Percentiles rank a stretch among this genome's conserved stretches.
phyloP scores from a whole-genome alignment of 2,113 vertebrate species.

The Colius striatus region DNA sequence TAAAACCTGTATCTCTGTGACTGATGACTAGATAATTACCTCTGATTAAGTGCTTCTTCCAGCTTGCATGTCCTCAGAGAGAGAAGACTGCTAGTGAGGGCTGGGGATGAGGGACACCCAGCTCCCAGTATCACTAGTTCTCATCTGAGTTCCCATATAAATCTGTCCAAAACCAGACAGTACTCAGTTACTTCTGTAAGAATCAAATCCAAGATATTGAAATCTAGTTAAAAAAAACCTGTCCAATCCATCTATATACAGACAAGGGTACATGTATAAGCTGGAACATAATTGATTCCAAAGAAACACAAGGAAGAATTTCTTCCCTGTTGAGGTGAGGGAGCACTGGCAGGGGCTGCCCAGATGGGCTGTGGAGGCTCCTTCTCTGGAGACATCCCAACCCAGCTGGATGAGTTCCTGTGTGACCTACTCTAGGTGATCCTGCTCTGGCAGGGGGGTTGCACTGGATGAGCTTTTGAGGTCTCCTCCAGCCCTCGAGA shows the following conservation, averaged over 20 bases:
- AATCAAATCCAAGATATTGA: not conserved
- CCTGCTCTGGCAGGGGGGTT: no score
- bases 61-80: fast-evolving
- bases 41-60: not conserved
- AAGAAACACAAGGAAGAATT: no score
- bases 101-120: not conserved
- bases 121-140: not conserved
- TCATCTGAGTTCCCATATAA: not conserved
- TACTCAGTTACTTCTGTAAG: not conserved
- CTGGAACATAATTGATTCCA: no score
- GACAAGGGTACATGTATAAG: no score
- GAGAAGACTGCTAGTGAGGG: not conserved
- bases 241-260: not conserved
- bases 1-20: not conserved
- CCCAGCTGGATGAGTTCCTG: no score
- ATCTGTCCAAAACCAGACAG: not conserved
- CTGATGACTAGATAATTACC: not conserved
- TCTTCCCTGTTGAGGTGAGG: no score
- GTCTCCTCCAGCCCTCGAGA: no score
- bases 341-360: no score
- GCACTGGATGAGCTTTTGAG: no score
- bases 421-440: no score
- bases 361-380: no score
- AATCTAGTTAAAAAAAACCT: not conserved
- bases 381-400: no score